Base-by-base conservation (phyloP, 2,888 invertebrate genomes). In the Sphaeridia pumilis region DNA sequence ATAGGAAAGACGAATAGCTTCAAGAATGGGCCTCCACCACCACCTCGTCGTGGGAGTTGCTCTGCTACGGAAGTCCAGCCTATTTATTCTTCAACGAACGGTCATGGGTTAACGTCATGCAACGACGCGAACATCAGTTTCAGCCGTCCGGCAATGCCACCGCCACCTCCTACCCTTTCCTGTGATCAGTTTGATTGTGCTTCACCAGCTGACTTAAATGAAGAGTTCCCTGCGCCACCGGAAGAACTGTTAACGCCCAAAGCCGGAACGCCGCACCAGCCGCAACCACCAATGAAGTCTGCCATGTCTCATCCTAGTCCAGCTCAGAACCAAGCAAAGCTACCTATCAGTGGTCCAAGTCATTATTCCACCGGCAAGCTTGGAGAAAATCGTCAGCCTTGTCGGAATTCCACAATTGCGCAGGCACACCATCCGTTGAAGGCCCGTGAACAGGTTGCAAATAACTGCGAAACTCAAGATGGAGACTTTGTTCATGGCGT, bases 151-250 rank as follows among this genome's bases (percentile, higher is more conserved):
- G 56, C 57, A 38, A 49, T 63, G 17, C 59, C 59, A 27, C 58
- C 57, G 24, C 64, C 64, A 24, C 61, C 64, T 27, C 64, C 64
- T 49, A 49, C 59, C 25, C 49, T 57, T 14, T 52, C 52, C 20
- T 59, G 55, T 55, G 56, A 59, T 50, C 52, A 52, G 24, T 52
- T 42, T 45, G 50, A 45, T 46, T 54, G 42, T 46, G 49, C 54
- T 31, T 47, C 42, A 4, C 22, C 21, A n/a, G 27, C 41, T 14
- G 25, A n/a, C 5, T 50, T 54, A 34, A 58, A 54, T 35, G 67
- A 67, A 45, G 68, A 67, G 45, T 68, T 68, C 52, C 69, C 68
- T n/a, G 67, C 69, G 17, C 69, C 68, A 14, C 70, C 69, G 22
- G 66, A 67, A 12, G 68, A 69, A 3, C 58, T 58, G 21, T 59